phyloP scores from a whole-genome alignment of 2,797 vertebrate genomes.

The Leuciscus waleckii region DNA sequence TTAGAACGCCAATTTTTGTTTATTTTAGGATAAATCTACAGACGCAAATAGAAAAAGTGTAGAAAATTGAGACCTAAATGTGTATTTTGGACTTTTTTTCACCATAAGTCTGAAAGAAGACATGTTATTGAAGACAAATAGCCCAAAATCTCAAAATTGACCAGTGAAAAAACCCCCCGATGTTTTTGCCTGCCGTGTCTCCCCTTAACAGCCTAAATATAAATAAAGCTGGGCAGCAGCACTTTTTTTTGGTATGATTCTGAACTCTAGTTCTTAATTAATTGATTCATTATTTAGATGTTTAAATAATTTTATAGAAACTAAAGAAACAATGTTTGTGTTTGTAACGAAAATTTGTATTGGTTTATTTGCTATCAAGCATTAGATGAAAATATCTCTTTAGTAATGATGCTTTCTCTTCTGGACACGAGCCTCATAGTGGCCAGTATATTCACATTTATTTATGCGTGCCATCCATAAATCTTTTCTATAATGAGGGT shows the following conservation, averaged over 20 bases:
- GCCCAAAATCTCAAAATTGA: no score
- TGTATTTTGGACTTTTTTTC: no score
- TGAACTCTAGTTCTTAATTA: no score
- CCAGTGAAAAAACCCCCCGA: no score
- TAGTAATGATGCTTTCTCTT: not conserved
- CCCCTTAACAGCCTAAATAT: not conserved
- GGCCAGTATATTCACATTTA: not conserved
- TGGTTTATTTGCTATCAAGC: not conserved
- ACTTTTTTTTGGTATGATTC: not conserved
- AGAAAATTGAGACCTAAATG: no score
- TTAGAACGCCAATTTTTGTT: no score
- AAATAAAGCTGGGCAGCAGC: not conserved
- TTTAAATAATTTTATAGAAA: not conserved
- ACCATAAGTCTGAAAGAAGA: no score
- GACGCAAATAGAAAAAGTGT: no score
- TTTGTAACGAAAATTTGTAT: not conserved
- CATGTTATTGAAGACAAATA: no score
- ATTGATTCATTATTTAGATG: not conserved
- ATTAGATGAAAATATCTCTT: not conserved
- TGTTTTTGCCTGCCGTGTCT: no score
- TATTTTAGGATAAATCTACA: no score
- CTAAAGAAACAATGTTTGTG: not conserved
- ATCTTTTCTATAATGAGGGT: not conserved
- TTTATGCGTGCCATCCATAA: not conserved
- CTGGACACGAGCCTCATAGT: not conserved